Evolutionary conservation across 2,113 vertebrate genomes (phyloP).

Genomic region (Hepsetus odoe): DNA sequence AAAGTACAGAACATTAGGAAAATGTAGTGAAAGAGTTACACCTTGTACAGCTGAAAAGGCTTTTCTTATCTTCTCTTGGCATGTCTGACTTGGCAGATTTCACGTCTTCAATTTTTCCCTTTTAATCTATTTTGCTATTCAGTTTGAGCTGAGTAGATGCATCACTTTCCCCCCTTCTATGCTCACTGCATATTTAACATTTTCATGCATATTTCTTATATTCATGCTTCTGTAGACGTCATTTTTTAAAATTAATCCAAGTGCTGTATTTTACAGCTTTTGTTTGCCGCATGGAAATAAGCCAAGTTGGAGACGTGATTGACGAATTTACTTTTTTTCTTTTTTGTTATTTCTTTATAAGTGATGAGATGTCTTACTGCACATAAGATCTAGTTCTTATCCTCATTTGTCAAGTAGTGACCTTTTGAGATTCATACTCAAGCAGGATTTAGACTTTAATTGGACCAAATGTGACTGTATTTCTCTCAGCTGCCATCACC

Average conservation of each 20-base stretch:
- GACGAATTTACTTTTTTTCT: not conserved
- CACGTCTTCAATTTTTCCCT: not conserved
- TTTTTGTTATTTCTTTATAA: not conserved
- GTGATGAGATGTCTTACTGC: not conserved
- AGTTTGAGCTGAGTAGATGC: not conserved
- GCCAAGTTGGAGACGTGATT: not conserved
- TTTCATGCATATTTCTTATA: not conserved
- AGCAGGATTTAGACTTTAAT: conserved; percentile 46
- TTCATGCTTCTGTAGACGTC: too few relatives aligned
- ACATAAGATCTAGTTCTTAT: conserved; percentile 5
- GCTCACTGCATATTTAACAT: not conserved
- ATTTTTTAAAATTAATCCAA: not conserved
- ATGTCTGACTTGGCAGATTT: not conserved
- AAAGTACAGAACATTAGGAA: not conserved
- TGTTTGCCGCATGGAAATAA: too few relatives aligned
- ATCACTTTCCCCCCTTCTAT: not conserved
- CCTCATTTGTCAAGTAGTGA: conserved; percentile 40
- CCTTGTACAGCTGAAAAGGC: not conserved
- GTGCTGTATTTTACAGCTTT: too few relatives aligned
- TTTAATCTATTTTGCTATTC: not conserved
- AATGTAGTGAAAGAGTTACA: not conserved
- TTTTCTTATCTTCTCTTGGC: not conserved
- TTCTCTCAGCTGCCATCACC: conserved; percentile 9
- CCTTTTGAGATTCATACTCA: conserved; percentile 37
- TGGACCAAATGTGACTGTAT: conserved; percentile 30